Evolutionary conservation across 2,888 invertebrate genomes (phyloP), one percentile per base, ranked within the genome.

Genomic region (Trilocha varians): DNA sequence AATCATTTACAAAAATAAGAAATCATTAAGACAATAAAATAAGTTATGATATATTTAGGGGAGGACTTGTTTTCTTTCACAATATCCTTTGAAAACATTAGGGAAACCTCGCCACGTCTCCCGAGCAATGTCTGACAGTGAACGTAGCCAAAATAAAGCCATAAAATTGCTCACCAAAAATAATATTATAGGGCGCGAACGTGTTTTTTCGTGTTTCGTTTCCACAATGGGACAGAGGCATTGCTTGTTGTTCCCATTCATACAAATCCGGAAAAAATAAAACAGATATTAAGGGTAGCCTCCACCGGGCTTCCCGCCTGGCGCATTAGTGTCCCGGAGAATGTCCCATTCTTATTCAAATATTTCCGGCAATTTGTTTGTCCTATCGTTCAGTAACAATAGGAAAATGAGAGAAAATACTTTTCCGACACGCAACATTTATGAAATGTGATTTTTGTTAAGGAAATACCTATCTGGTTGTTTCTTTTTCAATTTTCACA

Each of bases 241-340:
- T 58, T 75, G 75, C 78, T 78, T 79, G 78, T 79, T 74, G 72
- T 72, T 63, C 73, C 63, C 65, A 54, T 71, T 73, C 72, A 74
- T 71, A 82, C 74, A 77, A 80, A 82, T 83, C 80, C 84, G 82
- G 83, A 78, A 82, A 79, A 82, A 83, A 84, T 82, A 84, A 80
- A 78, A 74, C 77, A 78, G 79, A 82, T 79, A 82, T 82, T 80
- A 71, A 62, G 68, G 68, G 65, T 62, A 57, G 66, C 69, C 70
- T 70, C 64, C 68, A 60, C 64, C 65, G 66, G 60, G 65, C 64
- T 72, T 70, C 76, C 78, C 79, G 79, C 79, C 82, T 78, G 69
- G 74, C 74, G 78, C 79, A 82, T 83, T 84, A 83, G 79, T 79
- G 71, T 65, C 68, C 73, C 70, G 63, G 58, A 72, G 74, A 80